phyloP scores from a whole-genome alignment of 2,113 vertebrate genomes.

The Zonotrichia leucophrys region DNA sequence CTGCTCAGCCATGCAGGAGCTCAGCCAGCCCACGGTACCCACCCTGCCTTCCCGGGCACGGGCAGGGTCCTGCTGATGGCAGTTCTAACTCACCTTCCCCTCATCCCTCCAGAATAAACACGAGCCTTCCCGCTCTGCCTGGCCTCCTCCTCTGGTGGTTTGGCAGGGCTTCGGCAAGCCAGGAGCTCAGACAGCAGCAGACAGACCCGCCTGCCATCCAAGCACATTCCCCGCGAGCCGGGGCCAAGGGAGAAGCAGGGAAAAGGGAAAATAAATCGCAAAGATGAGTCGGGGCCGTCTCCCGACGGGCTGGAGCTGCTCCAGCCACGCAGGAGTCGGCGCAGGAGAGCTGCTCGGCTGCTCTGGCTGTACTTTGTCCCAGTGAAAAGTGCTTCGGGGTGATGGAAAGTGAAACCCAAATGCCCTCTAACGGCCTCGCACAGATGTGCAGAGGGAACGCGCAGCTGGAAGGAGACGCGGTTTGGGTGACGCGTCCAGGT shows the following conservation, averaged over 20 bases:
- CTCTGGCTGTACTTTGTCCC: not conserved
- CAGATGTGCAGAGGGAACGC: not conserved
- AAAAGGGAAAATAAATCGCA: not conserved
- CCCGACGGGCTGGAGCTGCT: not conserved
- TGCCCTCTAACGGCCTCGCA: slow-evolving; percentile 54
- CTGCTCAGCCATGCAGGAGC: accelerated
- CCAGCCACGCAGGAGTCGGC: not conserved
- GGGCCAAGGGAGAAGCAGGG: not conserved
- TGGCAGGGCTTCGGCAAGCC: not conserved
- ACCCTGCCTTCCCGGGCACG: not conserved
- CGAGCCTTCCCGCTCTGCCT: not conserved
- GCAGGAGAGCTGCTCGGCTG: not conserved
- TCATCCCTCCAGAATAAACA: slow-evolving; percentile 12
- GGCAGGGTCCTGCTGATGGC: not conserved
- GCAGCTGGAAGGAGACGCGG: not conserved
- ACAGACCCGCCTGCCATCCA: not conserved
- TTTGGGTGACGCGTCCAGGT: not conserved
- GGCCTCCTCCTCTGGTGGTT: slow-evolving; percentile 9
- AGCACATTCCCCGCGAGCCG: not conserved
- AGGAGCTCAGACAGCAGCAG: not conserved
- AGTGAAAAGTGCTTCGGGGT: not conserved
- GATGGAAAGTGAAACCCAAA: not conserved
- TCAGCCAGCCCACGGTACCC: not conserved
- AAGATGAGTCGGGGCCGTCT: not conserved
- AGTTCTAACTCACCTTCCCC: not conserved